Conservation (phyloP, 1,140 invertebrate species). For the Mycetomoellerius zeteki region DNA sequence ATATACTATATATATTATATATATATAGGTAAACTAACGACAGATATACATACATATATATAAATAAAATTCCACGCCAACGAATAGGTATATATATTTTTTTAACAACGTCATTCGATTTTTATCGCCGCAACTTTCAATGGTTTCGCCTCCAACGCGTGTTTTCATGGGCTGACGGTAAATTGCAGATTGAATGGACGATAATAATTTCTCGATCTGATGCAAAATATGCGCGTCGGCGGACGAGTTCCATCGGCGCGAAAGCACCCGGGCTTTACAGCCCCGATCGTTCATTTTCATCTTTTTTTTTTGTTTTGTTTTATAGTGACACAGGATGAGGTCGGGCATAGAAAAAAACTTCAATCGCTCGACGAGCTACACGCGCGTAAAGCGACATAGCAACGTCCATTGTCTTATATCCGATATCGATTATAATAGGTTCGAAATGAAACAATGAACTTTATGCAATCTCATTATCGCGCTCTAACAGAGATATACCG, state of each 20-base stretch:
- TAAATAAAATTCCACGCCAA: not conserved
- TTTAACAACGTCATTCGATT: conserved; percentile 59
- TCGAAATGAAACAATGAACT: conserved; percentile 46
- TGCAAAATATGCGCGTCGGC: conserved; percentile 42
- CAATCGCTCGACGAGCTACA: not conserved
- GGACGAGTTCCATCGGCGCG: conserved; percentile 25
- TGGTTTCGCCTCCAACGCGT: conserved; percentile 17
- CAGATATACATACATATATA: not conserved
- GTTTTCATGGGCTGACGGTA: conserved; percentile 64
- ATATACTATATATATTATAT: not conserved
- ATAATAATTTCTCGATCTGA: conserved; percentile 66
- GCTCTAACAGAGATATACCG: conserved; percentile 15
- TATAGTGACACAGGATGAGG: not conserved
- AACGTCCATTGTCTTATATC: conserved; percentile 8
- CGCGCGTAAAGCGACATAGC: not conserved
- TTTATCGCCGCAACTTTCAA: conserved; percentile 61
- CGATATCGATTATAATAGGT: conserved; percentile 35
- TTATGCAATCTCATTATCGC: conserved; percentile 36
- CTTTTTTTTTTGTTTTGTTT: conserved; percentile 17
- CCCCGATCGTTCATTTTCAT: not conserved
- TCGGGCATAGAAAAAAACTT: not conserved
- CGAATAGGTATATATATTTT: not conserved
- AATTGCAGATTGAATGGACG: conserved; percentile 60
- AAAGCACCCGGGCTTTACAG: not conserved
- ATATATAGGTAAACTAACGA: not conserved